These are phyloP conservation scores for Enoplosus armatus DNA, from an alignment of 2,797 vertebrate species.

Conservation along the genomic window DNA sequence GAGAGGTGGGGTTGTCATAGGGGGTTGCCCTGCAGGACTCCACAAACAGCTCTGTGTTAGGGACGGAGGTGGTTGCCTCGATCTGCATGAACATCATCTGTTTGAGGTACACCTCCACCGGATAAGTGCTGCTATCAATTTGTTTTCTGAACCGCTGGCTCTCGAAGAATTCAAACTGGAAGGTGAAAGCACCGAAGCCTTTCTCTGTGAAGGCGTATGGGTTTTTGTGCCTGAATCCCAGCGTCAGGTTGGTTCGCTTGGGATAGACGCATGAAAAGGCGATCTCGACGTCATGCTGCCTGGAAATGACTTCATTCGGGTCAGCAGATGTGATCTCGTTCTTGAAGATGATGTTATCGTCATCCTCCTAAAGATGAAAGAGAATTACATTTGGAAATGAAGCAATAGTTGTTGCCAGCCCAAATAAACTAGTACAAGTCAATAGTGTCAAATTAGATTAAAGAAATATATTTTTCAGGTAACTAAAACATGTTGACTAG, in stretches of 20 bases:
- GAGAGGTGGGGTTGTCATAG: slow-evolving; percentile 67
- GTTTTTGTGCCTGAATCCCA: slow-evolving; percentile 62
- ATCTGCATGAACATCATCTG: slow-evolving; percentile 76
- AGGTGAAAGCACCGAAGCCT: slow-evolving; percentile 71
- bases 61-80: slow-evolving; percentile 43
- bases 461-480: too few relatives aligned
- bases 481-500: too few relatives aligned
- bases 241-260: slow-evolving; percentile 52
- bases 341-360: slow-evolving; percentile 56
- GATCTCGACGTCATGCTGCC: slow-evolving; percentile 48
- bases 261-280: slow-evolving; percentile 62
- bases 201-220: slow-evolving; percentile 53
- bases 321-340: slow-evolving; percentile 65
- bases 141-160: slow-evolving; percentile 36
- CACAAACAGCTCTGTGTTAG: slow-evolving; percentile 72
- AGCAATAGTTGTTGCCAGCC: background rate
- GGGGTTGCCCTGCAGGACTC: slow-evolving; percentile 75
- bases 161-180: slow-evolving; percentile 70
- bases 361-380: slow-evolving; percentile 59
- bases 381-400: background rate
- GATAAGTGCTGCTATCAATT: slow-evolving; percentile 48
- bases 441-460: background rate
- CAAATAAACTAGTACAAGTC: background rate
- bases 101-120: slow-evolving; percentile 64
- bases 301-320: slow-evolving; percentile 42